Conservation (phyloP, 53 echinoderm and acorn worm genomes). For the Luidia sarsii region DNA sequence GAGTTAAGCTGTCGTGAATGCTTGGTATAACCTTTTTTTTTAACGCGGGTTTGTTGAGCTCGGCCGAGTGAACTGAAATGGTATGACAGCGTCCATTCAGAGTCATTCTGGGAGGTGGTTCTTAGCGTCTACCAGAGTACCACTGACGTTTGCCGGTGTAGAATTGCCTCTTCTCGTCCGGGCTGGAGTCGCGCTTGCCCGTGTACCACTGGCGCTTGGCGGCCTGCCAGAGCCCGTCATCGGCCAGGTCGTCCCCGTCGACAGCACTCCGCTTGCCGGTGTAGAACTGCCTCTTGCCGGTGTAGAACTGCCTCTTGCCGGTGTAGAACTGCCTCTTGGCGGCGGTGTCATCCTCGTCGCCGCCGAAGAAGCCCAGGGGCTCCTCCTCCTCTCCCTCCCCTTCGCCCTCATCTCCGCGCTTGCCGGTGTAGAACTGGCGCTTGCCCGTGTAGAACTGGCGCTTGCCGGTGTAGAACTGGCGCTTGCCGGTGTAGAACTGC, state of each 20-base stretch:
- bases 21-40: no score
- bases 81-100: no score
- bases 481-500: slow-evolving; percentile 36
- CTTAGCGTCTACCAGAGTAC: slow-evolving; percentile 30
- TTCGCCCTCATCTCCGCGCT: background rate
- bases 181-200: slow-evolving; percentile 26
- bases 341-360: background rate
- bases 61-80: no score
- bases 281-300: slow-evolving; percentile 37
- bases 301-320: slow-evolving; percentile 71
- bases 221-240: slow-evolving; percentile 42
- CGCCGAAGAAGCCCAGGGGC: slow-evolving; percentile 58
- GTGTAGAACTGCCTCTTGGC: slow-evolving; percentile 67
- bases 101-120: background rate
- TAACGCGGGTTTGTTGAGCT: no score
- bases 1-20: no score
- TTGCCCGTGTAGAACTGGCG: slow-evolving; percentile 27
- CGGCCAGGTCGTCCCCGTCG: slow-evolving; percentile 21
- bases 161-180: slow-evolving; percentile 44
- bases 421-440: slow-evolving; percentile 66
- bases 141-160: slow-evolving; percentile 45
- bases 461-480: slow-evolving; percentile 51
- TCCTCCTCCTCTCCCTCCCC: slow-evolving; percentile 11
- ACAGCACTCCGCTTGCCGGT: background rate
- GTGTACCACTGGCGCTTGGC: slow-evolving; percentile 59